These are phyloP conservation scores for Frankliniella intonsa DNA, from an alignment of 2,888 invertebrate genomes.

Conservation along the genomic window DNA sequence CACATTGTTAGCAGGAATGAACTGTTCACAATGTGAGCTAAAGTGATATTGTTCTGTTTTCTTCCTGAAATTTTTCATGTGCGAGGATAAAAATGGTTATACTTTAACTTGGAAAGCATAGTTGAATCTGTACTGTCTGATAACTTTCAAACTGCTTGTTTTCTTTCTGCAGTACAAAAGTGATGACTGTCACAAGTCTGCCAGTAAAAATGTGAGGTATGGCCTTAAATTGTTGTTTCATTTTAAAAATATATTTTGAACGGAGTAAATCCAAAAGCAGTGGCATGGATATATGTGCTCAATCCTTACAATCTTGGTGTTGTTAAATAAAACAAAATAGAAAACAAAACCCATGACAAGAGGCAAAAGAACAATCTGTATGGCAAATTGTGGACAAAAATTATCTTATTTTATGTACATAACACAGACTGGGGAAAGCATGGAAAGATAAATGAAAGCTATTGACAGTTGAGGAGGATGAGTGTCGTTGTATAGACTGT, in stretches of 20 bases:
- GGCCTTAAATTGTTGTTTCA: not conserved
- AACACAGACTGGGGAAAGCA: not conserved
- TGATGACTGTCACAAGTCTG: not conserved
- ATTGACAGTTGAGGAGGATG: not conserved
- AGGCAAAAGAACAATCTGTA: not conserved
- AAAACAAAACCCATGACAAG: not conserved
- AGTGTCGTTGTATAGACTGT: not conserved
- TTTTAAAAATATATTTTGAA: not conserved
- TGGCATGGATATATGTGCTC: constrained; percentile 5
- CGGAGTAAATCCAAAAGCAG: constrained; percentile 4
- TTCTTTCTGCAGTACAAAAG: not conserved
- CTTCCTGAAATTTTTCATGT: not conserved
- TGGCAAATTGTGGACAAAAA: not conserved
- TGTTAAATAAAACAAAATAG: not conserved
- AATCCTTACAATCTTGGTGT: constrained; percentile 19
- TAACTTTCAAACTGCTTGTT: no score
- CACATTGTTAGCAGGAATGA: not conserved
- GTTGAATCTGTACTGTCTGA: not conserved
- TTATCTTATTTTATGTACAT: not conserved
- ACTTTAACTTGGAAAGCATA: not conserved
- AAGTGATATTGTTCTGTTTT: constrained; percentile 2
- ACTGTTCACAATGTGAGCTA: constrained; percentile 3
- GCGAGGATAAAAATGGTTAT: not conserved
- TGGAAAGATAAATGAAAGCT: not conserved
- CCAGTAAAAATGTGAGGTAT: not conserved